These are phyloP conservation scores for Drosophila falleni DNA, from an alignment of 2,888 invertebrate species.

Conservation along the genomic window DNA sequence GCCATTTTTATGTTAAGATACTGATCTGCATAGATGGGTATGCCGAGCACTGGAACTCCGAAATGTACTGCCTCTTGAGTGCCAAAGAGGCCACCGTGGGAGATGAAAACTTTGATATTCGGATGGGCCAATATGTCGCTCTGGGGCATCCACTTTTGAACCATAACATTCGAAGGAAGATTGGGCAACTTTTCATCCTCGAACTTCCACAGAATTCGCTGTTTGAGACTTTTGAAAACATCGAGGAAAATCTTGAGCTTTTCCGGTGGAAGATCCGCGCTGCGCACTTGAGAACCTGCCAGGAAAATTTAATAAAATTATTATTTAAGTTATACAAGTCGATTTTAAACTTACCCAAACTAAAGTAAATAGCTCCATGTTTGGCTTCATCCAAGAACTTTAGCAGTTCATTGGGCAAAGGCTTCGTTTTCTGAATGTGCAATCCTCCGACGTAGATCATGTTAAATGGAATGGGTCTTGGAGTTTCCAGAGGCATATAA, in stretches of 20 bases:
- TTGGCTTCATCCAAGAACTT: constrained; percentile 82
- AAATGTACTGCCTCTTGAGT: constrained; percentile 83
- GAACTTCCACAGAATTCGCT: constrained; percentile 86
- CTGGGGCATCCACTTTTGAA: constrained; percentile 86
- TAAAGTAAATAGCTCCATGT: constrained; percentile 85
- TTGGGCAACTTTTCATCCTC: constrained; percentile 82
- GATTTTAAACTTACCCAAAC: constrained; percentile 71
- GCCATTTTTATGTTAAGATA: constrained; percentile 75
- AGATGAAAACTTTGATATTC: constrained; percentile 84
- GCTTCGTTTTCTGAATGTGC: constrained; percentile 84
- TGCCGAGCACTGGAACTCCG: constrained; percentile 84
- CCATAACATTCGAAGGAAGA: constrained; percentile 83
- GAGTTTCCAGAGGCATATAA: constrained; percentile 84
- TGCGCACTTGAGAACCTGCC: constrained; percentile 84
- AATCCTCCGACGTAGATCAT: constrained; percentile 86
- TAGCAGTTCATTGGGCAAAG: constrained; percentile 76
- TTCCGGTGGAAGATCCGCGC: constrained; percentile 82
- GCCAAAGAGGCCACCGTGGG: constrained; percentile 83
- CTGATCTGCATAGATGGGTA: constrained; percentile 85
- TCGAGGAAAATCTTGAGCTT: constrained; percentile 81
- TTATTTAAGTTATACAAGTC: too few species aligned
- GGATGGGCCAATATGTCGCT: constrained; percentile 85
- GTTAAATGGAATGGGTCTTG: constrained; percentile 84
- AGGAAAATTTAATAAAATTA: background rate
- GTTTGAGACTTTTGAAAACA: constrained; percentile 83